A percentile compares a stretch with the other conserved stretches of the same genome.
phyloP scores from a whole-genome alignment of 2,113 vertebrate genomes.

The Sarotherodon lohbergeri region DNA sequence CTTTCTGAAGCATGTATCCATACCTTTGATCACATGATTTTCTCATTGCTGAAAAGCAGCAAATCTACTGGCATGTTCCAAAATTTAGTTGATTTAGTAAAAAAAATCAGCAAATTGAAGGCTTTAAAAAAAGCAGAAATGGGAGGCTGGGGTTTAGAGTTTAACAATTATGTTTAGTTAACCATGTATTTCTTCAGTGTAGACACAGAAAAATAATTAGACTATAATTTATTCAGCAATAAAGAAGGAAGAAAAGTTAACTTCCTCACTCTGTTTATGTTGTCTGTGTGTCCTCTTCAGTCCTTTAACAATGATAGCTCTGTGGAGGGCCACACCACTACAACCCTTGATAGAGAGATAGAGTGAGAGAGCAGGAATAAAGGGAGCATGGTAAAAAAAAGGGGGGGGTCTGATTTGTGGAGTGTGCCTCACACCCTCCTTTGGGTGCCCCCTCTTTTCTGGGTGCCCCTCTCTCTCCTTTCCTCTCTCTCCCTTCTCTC shows the following conservation, averaged over 20 bases:
- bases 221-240: background rate
- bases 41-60: background rate
- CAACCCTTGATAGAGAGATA: slow-evolving; percentile 45
- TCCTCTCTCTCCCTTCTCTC: slow-evolving; percentile 49
- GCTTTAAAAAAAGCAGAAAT: background rate
- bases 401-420: slow-evolving; percentile 70
- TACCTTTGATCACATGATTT: background rate
- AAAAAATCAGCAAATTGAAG: background rate
- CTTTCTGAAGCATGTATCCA: background rate
- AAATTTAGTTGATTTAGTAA: background rate
- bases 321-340: slow-evolving; percentile 60
- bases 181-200: background rate
- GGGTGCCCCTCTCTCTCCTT: slow-evolving; percentile 36
- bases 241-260: background rate
- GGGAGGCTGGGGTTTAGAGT: background rate
- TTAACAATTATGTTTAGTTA: background rate
- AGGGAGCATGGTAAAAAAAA: slow-evolving; percentile 6
- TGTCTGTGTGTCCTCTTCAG: slow-evolving; percentile 63
- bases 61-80: background rate
- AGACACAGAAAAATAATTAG: background rate
- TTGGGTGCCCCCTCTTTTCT: slow-evolving; percentile 46
- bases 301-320: slow-evolving; percentile 85
- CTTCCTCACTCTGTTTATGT: background rate
- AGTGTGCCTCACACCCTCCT: slow-evolving; percentile 73
- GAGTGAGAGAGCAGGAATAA: slow-evolving; percentile 16